These are phyloP conservation scores for Malurus alboscapulatus DNA, from an alignment of 2,113 vertebrate species.

Conservation along the genomic window DNA sequence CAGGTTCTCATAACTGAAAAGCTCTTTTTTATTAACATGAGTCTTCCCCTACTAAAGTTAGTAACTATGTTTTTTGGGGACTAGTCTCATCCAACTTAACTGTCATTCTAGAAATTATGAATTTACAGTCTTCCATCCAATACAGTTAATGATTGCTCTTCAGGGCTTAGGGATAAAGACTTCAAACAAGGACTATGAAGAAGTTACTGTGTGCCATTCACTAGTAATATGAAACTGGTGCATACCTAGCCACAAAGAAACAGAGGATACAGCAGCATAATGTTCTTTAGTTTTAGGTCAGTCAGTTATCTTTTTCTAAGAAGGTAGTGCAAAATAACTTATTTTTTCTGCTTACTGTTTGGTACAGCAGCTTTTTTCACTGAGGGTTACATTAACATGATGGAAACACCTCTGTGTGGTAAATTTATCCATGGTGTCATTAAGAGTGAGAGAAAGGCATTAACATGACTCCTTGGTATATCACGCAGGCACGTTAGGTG, in stretches of 20 bases:
- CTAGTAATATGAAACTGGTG: neutral
- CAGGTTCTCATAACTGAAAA: neutral
- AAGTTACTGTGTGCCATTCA: neutral
- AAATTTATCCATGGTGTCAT: neutral
- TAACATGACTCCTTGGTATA: neutral
- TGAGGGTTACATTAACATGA: neutral
- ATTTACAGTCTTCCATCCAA: neutral
- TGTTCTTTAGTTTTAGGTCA: neutral
- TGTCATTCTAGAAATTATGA: neutral
- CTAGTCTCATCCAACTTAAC: neutral
- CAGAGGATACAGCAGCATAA: neutral
- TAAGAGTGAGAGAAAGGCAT: neutral
- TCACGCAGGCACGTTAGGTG: rapidly evolving
- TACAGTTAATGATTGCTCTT: neutral
- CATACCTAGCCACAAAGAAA: neutral
- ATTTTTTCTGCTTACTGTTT: neutral
- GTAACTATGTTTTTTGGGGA: neutral
- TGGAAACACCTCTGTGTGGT: neutral
- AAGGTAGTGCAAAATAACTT: neutral
- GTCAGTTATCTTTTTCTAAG: neutral
- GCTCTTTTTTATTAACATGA: neutral
- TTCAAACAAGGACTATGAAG: neutral
- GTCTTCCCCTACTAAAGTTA: neutral
- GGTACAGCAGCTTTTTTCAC: neutral
- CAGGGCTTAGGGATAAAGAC: neutral